Evolutionary conservation across 2,113 vertebrate genomes (phyloP).

Genomic region (Malurus melanocephalus): DNA sequence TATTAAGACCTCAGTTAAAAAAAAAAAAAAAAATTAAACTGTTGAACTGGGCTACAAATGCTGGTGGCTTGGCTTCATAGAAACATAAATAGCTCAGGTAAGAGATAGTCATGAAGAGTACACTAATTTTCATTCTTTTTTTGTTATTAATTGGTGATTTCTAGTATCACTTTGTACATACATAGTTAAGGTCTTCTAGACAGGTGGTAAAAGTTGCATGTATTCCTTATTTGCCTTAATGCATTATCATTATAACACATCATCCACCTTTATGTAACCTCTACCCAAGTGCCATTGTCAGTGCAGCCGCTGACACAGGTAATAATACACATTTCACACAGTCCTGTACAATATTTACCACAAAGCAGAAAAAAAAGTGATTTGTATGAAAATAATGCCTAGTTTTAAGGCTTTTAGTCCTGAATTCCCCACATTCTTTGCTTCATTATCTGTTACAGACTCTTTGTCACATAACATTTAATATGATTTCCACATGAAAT

Average conservation of each 20-base stretch:
- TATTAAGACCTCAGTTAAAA: conserved; percentile 18
- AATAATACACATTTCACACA: neutral
- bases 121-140: neutral
- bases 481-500: neutral
- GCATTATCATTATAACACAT: neutral
- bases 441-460: neutral
- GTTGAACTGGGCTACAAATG: neutral
- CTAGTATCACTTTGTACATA: conserved; percentile 57
- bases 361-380: neutral
- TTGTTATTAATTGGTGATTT: conserved; percentile 14
- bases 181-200: conserved; percentile 49
- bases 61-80: neutral
- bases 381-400: neutral
- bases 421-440: neutral
- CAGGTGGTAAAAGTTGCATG: conserved; percentile 13
- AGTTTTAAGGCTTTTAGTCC: neutral
- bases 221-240: neutral
- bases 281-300: neutral
- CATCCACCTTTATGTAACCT: neutral
- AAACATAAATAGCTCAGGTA: neutral
- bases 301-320: neutral
- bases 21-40: neutral
- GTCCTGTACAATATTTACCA: neutral
- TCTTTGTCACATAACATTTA: neutral
- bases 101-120: neutral